Base-by-base conservation (phyloP, 2,113 vertebrate genomes). In the western clawed frog (Xenopus tropicalis) region DNA sequence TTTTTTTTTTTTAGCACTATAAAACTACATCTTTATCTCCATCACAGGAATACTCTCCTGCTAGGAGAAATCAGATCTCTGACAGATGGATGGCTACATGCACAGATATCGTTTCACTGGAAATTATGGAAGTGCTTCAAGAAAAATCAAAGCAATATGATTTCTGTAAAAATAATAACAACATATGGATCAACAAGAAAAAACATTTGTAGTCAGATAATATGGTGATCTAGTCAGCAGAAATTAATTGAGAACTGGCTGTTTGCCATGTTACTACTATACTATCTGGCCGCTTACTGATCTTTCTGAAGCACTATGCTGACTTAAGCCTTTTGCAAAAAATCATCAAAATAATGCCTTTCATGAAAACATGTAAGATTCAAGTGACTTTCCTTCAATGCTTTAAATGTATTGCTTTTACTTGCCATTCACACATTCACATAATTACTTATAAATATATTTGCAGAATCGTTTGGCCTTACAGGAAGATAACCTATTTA, bases 111-210 rank as follows among this genome's bases (percentile, higher is more conserved):
- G 37, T 61, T 68, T 20, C 42, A 61, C 65, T 52, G 56, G 58
- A 75, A 69, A 62, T 42, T 21, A 75, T 75, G 72, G 72, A 75
- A 54, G 44, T 42, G 57, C 65, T 69, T 75, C 72, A 68, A 75
- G 66, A 69, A 68, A 75, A 75, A 75, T 75, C 72, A 75, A 75
- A 69, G 72, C 72, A 75, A 75, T 75, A 75, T 75, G 72, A 75
- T 75, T 69, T 75, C 72, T 75, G 72, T 75, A 75, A 75, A 75
- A 75, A 75, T 75, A 75, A 75, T 75, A 75, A 62, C 66, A 75
- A 66, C 72, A 75, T 75, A 75, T 75, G 72, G 72, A 75, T 75
- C 72, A 75, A 75, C 72, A 75, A 69, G 69, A 75, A 75, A 75
- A 75, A 75, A 75, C 72, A 75, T 75, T 75, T 75, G 72, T 58